Base-by-base conservation (phyloP, 2,888 invertebrate genomes). In the Ephialtes manifestator region DNA sequence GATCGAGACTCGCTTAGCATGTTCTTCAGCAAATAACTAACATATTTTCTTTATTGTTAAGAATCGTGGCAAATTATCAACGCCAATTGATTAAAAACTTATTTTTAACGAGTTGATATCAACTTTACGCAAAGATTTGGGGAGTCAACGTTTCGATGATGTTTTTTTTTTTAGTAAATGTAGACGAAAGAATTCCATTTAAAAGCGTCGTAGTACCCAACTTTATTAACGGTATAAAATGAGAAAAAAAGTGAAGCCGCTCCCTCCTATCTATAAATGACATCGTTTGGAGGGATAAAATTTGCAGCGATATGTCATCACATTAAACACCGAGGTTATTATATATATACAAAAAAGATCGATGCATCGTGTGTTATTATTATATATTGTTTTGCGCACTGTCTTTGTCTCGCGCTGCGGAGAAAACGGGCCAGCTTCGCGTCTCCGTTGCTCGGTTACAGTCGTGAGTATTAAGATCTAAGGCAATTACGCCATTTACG, bases 201-300 rank as follows among this genome's bases (percentile, higher is more conserved):
- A 85, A 85, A 85, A 85, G 85, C 79, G 79, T 85, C 81, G 67
- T 85, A 67, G 87, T 90, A 91, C 88, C 87, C 87, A 91, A 91
- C 85, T 91, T 91, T 91, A 91, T 91, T 91, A 88, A 90, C 86
- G 74, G 90, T 91, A 91, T 89, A 91, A 91, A 91, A 91, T 80
- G 87, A 88, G 85, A 87, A 83, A 88, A 84, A 86, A 83, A 81
- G 75, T 39, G 60, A 75, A 74, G 51, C 72, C 60, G 48, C 68
- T 51, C 55, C 70, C 63, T 48, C 71, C 55, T 18, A 10, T 24
- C n/a, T 20, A 53, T 51, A 71, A 79, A 63, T 60, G 51, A 71
- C 70, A 72, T 67, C 43, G 46, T 48, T 63, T 46, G 78, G 67
- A 70, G 68, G 60, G 46, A n/a, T 8, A 81, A 70, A 87, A 80